Evolutionary conservation across 2,797 vertebrate genomes (phyloP).

Genomic region (Hylomyscus alleni): DNA sequence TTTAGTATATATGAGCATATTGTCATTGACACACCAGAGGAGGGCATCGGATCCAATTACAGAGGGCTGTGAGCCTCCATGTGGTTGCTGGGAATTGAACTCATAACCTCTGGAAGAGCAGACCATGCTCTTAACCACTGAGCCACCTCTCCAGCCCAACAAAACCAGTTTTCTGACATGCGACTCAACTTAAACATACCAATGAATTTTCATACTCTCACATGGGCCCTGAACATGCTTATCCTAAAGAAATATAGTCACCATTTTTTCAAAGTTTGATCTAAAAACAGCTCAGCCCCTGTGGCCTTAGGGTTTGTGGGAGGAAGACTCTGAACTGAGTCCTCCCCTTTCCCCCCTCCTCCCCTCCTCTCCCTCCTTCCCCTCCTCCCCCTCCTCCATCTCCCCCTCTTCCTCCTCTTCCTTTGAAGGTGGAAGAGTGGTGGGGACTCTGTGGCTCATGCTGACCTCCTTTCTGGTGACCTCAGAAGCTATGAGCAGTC

Average conservation of each 20-base stretch:
- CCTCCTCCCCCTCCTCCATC: too few species aligned
- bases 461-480: too few species aligned
- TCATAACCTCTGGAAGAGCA: too few species aligned
- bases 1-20: too few species aligned
- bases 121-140: too few species aligned
- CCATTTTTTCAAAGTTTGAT: neutral
- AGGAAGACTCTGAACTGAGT: neutral
- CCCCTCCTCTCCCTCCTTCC: fast-evolving
- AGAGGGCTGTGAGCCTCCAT: too few species aligned
- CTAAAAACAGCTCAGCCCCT: neutral
- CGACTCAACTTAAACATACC: neutral
- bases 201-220: neutral
- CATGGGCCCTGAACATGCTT: neutral
- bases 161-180: neutral
- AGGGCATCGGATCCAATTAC: too few species aligned
- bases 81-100: too few species aligned
- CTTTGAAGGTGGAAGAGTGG: neutral
- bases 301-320: neutral
- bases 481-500: neutral
- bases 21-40: too few species aligned
- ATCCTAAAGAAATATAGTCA: neutral
- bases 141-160: neutral
- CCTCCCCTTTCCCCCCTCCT: fast-evolving
- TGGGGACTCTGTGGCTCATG: neutral
- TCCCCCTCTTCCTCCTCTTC: too few species aligned